Conservation (phyloP, 2,113 vertebrate species). For the rabbit (Oryctolagus cuniculus) region mOryCun1.1 NC_091432.1:91210501-91211000, state of each 20-base stretch:
- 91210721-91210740: neutral
- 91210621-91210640: neutral
- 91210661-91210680: neutral
- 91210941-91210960: neutral
- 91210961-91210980: neutral
- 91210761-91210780: neutral
- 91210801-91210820: neutral
- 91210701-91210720: neutral
- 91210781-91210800: neutral
- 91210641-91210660: neutral
- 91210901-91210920: neutral
- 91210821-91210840: neutral
- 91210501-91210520: neutral
- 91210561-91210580: neutral
- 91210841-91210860: neutral
- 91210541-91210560: neutral
- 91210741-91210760: neutral
- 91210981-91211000: neutral
- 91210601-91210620: neutral
- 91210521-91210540: neutral
- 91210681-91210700: neutral
- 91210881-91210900: conserved; percentile 1
- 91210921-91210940: neutral
- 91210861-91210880: neutral
- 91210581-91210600: neutral